Percentiles rank a stretch among this genome's conserved stretches.
Evolutionary conservation across 2,113 vertebrate genomes (phyloP).

Genomic region (Engraulis encrasicolus): DNA sequence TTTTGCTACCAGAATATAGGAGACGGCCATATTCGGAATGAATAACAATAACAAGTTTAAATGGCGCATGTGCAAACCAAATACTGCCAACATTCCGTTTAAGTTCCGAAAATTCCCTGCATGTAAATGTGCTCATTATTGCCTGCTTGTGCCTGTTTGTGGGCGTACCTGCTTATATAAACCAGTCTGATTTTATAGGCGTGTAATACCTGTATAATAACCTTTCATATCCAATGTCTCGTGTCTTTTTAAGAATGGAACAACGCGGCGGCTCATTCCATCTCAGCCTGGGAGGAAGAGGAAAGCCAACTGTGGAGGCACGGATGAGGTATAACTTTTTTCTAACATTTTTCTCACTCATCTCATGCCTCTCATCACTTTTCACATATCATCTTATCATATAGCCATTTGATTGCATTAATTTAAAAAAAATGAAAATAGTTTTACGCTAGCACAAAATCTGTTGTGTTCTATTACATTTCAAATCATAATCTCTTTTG

Average conservation of each 20-base stretch:
- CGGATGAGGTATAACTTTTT: conserved; percentile 80
- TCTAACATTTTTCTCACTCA: neutral
- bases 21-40: no score
- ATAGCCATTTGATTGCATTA: neutral
- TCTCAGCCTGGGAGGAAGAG: conserved; percentile 87
- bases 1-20: no score
- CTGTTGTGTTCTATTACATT: neutral
- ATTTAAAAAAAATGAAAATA: neutral
- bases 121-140: neutral
- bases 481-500: neutral
- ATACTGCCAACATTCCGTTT: no score
- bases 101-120: no score
- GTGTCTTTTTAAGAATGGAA: conserved; percentile 82
- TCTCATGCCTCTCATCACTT: neutral
- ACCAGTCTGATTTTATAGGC: neutral
- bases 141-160: neutral
- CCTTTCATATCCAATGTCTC: neutral
- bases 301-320: conserved; percentile 85
- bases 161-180: neutral
- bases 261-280: conserved; percentile 77
- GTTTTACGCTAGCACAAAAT: neutral
- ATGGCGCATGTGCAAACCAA: no score
- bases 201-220: neutral
- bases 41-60: no score
- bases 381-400: neutral